Percentiles rank a stretch among this genome's conserved stretches.
Evolutionary conservation across 2,888 invertebrate genomes (phyloP).

Genomic region (Blastobasis lacticolella): DNA sequence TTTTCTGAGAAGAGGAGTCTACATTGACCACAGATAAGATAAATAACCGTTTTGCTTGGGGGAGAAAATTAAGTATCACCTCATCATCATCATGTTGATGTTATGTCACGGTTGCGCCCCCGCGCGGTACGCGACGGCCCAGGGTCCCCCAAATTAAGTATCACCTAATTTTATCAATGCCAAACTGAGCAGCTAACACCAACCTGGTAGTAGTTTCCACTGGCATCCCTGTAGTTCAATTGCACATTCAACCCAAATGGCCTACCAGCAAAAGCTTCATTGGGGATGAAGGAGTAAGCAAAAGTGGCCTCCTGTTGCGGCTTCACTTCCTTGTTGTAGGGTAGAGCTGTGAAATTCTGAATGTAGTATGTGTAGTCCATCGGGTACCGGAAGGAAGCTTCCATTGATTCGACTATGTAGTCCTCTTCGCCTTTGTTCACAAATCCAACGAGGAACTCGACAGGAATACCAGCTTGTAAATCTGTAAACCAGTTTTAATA

Average conservation of each 20-base stretch:
- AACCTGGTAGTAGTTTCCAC: slow-evolving; percentile 76
- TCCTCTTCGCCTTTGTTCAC: slow-evolving; percentile 94
- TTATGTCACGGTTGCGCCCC: too few species aligned
- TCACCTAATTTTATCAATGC: too few species aligned
- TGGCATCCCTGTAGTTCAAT: slow-evolving; percentile 89
- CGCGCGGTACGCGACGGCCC: too few species aligned
- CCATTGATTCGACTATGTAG: slow-evolving; percentile 93
- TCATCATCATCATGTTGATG: too few species aligned
- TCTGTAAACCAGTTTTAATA: slow-evolving; percentile 68
- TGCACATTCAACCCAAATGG: slow-evolving; percentile 97
- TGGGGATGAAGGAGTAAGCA: slow-evolving; percentile 94
- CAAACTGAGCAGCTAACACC: slow-evolving; percentile 4
- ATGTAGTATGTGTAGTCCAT: slow-evolving; percentile 99
- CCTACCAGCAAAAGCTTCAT: slow-evolving; percentile 96
- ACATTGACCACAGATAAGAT: too few species aligned
- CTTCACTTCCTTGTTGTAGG: slow-evolving; percentile 90
- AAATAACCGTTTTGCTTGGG: too few species aligned
- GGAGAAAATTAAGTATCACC: too few species aligned
- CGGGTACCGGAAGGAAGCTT: slow-evolving; percentile 98
- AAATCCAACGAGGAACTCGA: slow-evolving; percentile 97
- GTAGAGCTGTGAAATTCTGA: slow-evolving; percentile 96
- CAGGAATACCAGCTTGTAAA: slow-evolving; percentile 91
- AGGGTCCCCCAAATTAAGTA: too few species aligned
- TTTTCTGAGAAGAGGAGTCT: too few species aligned
- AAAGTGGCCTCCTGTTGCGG: slow-evolving; percentile 95